Evolutionary conservation across 2,797 vertebrate species (phyloP).

Genomic region (Gadopsis bispinosus): DNA sequence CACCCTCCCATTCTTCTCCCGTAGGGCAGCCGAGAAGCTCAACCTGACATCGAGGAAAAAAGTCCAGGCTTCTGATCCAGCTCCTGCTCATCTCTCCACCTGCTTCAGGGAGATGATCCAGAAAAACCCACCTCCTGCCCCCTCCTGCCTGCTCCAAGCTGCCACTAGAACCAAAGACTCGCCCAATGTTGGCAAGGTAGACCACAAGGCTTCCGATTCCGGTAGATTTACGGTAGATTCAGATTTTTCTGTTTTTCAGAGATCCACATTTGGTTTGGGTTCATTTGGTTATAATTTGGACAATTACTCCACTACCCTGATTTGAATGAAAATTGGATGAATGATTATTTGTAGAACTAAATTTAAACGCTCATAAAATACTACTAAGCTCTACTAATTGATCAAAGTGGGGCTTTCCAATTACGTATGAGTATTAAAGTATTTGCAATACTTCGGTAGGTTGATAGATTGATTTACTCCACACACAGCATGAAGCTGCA

Average conservation of each 20-base stretch:
- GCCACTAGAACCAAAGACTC: slow-evolving; percentile 94
- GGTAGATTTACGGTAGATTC: slow-evolving; percentile 7
- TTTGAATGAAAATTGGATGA: background rate
- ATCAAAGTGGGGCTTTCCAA: background rate
- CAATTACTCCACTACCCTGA: background rate
- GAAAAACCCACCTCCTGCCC: slow-evolving; percentile 90
- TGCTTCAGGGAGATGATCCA: slow-evolving; percentile 94
- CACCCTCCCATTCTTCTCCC: slow-evolving; percentile 31
- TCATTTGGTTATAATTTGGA: background rate
- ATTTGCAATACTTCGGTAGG: background rate
- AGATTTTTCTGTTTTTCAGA: background rate
- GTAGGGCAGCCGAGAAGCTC: slow-evolving; percentile 97
- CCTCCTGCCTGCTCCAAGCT: slow-evolving; percentile 91
- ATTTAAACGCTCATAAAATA: background rate
- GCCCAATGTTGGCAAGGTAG: slow-evolving; percentile 93
- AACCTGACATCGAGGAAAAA: slow-evolving; percentile 93
- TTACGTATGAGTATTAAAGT: background rate
- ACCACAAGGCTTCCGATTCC: slow-evolving; percentile 37
- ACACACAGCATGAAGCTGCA: background rate
- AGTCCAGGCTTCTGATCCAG: slow-evolving; percentile 88
- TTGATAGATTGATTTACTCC: background rate
- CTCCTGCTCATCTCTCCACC: slow-evolving; percentile 89
- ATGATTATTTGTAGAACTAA: background rate
- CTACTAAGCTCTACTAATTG: background rate
- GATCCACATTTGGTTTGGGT: slow-evolving; percentile 9